Conservation (phyloP, 2,888 invertebrate species). For the Sabatieria punctata region DNA sequence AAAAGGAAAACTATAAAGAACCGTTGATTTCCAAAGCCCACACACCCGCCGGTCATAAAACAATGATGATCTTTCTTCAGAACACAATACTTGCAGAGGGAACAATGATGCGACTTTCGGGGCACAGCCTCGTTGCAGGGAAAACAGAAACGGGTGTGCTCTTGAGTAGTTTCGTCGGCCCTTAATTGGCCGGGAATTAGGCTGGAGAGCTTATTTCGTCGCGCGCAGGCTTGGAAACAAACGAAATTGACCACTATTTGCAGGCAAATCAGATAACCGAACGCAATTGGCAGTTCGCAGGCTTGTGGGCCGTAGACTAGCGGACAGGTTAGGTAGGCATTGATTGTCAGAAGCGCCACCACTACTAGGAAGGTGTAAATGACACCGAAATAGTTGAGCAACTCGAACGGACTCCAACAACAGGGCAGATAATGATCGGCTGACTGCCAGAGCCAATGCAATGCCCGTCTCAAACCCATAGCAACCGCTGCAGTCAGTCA, state of each 20-base stretch:
- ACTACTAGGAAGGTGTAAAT: not conserved
- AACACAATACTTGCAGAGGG: conserved; percentile 16
- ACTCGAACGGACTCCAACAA: not conserved
- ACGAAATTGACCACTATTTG: not conserved
- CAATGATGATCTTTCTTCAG: conserved; percentile 32
- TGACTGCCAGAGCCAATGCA: too few relatives aligned
- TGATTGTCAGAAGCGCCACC: not conserved
- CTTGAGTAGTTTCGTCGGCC: not conserved
- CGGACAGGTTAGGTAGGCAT: conserved; percentile 3
- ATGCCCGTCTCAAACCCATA: too few relatives aligned
- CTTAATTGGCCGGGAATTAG: not conserved
- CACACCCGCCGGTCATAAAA: conserved; percentile 23
- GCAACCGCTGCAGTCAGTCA: too few relatives aligned
- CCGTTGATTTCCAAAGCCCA: conserved; percentile 17
- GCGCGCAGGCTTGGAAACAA: conserved; percentile 1
- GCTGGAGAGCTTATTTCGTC: not conserved
- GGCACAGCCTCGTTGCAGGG: conserved; percentile 16
- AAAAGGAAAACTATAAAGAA: conserved; percentile 26
- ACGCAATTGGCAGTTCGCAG: not conserved
- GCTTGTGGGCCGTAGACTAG: not conserved
- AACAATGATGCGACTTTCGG: not conserved
- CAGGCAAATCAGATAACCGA: not conserved
- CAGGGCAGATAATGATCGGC: too few relatives aligned
- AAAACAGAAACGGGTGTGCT: conserved; percentile 25
- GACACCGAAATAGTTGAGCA: conserved; percentile 1